A percentile compares a stretch with the other conserved stretches of the same genome.
These are phyloP conservation scores for Parnassius apollo DNA, from an alignment of 2,888 invertebrate genomes.

Conservation along the genomic window DNA sequence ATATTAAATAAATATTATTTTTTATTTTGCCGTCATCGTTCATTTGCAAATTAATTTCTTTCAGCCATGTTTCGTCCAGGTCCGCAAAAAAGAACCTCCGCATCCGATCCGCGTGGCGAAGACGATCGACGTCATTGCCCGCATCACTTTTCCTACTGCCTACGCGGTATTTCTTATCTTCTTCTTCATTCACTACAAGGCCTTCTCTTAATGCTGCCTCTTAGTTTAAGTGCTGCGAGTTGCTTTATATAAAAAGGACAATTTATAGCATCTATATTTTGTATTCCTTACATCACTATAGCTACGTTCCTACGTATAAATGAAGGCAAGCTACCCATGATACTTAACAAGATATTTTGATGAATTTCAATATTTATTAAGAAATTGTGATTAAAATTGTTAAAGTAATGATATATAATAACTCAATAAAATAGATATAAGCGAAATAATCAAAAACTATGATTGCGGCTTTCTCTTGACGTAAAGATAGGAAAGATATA, in stretches of 20 bases:
- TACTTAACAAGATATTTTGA: slow-evolving; percentile 46
- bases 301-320: slow-evolving; percentile 35
- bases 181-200: slow-evolving; percentile 97
- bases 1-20: too few species aligned
- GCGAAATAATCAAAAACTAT: slow-evolving; percentile 42
- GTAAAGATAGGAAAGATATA: slow-evolving; percentile 31
- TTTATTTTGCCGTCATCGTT: slow-evolving; percentile 60
- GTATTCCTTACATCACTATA: slow-evolving; percentile 50
- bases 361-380: slow-evolving; percentile 51
- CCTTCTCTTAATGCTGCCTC: slow-evolving; percentile 84
- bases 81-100: slow-evolving; percentile 94
- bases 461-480: slow-evolving; percentile 46
- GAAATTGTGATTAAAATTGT: slow-evolving; percentile 58
- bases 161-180: slow-evolving; percentile 96
- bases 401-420: slow-evolving; percentile 54
- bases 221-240: slow-evolving; percentile 42
- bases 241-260: slow-evolving; percentile 56
- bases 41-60: slow-evolving; percentile 72
- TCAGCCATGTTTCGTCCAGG: slow-evolving; percentile 91
- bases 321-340: slow-evolving; percentile 43
- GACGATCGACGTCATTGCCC: slow-evolving; percentile 96
- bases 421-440: slow-evolving; percentile 46
- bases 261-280: slow-evolving; percentile 51
- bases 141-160: slow-evolving; percentile 96
- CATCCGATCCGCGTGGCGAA: slow-evolving; percentile 96